A percentile compares a stretch with the other conserved stretches of the same genome.
phyloP scores from a whole-genome alignment of 2,797 vertebrate species.

The Pangasius krempfi region DNA sequence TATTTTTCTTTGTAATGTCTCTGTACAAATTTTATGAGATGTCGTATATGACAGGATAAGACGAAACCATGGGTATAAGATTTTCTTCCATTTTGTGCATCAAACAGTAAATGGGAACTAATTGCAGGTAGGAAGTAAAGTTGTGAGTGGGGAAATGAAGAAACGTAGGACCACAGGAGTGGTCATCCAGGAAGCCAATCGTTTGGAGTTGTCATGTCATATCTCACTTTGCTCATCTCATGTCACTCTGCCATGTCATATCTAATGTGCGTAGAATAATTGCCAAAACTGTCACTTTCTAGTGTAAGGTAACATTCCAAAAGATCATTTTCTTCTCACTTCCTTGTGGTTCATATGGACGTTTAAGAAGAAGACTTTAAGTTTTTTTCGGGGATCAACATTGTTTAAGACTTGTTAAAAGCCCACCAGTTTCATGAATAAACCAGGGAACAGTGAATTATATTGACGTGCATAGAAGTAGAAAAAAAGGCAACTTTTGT shows the following conservation, averaged over 20 bases:
- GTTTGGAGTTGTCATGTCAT: background rate
- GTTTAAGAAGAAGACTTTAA: background rate
- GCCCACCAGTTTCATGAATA: background rate
- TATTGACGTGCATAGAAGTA: background rate
- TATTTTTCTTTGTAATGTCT: background rate
- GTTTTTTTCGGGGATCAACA: background rate
- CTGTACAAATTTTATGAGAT: background rate
- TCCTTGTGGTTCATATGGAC: too few relatives aligned
- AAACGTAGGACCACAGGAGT: too few relatives aligned
- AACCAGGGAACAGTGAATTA: background rate
- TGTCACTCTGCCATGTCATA: background rate
- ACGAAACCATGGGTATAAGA: too few relatives aligned
- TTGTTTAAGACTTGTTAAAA: background rate
- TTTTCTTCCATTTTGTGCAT: too few relatives aligned
- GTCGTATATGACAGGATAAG: background rate
- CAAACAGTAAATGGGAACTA: too few relatives aligned
- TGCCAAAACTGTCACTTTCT: too few relatives aligned
- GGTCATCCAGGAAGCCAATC: background rate
- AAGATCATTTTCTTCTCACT: too few relatives aligned
- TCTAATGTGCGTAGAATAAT: background rate
- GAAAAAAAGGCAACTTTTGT: background rate
- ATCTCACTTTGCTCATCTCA: background rate
- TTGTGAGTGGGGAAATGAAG: too few relatives aligned
- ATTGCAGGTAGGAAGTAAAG: too few relatives aligned
- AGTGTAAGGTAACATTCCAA: too few relatives aligned